Evolutionary conservation across 2,797 vertebrate genomes (phyloP).

Genomic region (Sebastes melanostomus): DNA sequence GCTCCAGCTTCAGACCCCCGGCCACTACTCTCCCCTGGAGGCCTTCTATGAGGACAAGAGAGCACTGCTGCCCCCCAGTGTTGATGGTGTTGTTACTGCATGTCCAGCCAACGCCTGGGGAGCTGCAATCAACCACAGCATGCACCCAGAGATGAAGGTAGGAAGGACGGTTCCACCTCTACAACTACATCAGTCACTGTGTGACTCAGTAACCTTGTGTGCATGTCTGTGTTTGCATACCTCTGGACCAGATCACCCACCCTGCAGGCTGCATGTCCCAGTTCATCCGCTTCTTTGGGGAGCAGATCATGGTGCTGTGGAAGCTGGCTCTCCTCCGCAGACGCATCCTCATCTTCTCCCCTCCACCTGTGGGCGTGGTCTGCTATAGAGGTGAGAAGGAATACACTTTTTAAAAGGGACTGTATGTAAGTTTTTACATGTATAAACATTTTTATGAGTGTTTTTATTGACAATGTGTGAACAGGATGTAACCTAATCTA

Average conservation of each 20-base stretch:
- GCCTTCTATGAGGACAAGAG: slow-evolving; percentile 95
- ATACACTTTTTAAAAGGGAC: neutral
- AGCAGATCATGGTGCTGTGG: slow-evolving; percentile 96
- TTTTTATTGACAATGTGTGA: too few relatives aligned
- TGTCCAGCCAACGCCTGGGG: slow-evolving; percentile 84
- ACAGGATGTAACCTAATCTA: too few relatives aligned
- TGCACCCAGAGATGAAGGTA: slow-evolving; percentile 98
- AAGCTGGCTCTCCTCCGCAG: slow-evolving; percentile 93
- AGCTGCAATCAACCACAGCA: slow-evolving; percentile 88
- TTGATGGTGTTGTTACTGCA: slow-evolving; percentile 80
- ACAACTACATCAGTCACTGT: neutral
- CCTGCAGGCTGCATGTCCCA: slow-evolving; percentile 97
- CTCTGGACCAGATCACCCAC: slow-evolving; percentile 89
- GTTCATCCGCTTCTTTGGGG: slow-evolving; percentile 96
- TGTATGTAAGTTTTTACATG: too few relatives aligned
- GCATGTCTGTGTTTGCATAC: neutral
- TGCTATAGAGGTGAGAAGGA: slow-evolving; percentile 91
- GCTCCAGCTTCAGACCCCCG: slow-evolving; percentile 90
- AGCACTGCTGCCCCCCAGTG: slow-evolving; percentile 84
- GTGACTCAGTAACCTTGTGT: neutral
- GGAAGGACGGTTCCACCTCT: neutral
- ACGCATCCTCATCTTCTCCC: slow-evolving; percentile 95
- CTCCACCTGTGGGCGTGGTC: slow-evolving; percentile 93
- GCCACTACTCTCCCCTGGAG: slow-evolving; percentile 91
- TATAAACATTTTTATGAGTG: too few relatives aligned